Evolutionary conservation across 35 echinoderm and acorn worm species (phyloP), one percentile per base, ranked within the genome.

Genomic region (Ptychodera flava): DNA sequence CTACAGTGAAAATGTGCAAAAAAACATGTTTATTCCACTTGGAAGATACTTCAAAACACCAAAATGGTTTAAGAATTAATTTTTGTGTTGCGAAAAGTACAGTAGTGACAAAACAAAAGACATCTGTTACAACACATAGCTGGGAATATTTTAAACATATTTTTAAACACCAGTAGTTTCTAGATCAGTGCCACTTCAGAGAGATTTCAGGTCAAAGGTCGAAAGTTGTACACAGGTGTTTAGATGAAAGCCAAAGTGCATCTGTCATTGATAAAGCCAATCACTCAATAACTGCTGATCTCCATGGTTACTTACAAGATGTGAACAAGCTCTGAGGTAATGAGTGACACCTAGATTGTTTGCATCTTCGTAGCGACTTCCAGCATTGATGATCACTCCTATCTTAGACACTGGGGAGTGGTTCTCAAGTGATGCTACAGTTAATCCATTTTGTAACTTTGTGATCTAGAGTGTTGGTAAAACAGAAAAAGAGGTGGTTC

Each of bases 241-340:
- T n/a, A n/a, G n/a, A n/a, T n/a, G n/a, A n/a, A n/a, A n/a, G n/a
- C n/a, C n/a, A n/a, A n/a, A n/a, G n/a, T n/a, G n/a, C n/a, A n/a
- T n/a, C n/a, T n/a, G n/a, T n/a, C n/a, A n/a, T n/a, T n/a, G n/a
- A n/a, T n/a, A n/a, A n/a, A n/a, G n/a, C n/a, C n/a, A n/a, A n/a
- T n/a, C n/a, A n/a, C n/a, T n/a, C n/a, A n/a, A n/a, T n/a, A n/a
- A n/a, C n/a, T n/a, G n/a, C n/a, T n/a, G n/a, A n/a, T n/a, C n/a
- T n/a, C n/a, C n/a, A n/a, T n/a, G n/a, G n/a, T n/a, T n/a, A 85
- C 92, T 91, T 85, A 97, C 95, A 87, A 97, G 78, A 52, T 97
- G 85, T 16, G 92, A 88, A 87, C 89, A 97, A 78, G 90, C 80
- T 80, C 95, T 85, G 16, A 97, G 87, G 80, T 92, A 97, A 82